phyloP scores from a whole-genome alignment of 2,113 vertebrate genomes.

The Cavia porcellus region DNA sequence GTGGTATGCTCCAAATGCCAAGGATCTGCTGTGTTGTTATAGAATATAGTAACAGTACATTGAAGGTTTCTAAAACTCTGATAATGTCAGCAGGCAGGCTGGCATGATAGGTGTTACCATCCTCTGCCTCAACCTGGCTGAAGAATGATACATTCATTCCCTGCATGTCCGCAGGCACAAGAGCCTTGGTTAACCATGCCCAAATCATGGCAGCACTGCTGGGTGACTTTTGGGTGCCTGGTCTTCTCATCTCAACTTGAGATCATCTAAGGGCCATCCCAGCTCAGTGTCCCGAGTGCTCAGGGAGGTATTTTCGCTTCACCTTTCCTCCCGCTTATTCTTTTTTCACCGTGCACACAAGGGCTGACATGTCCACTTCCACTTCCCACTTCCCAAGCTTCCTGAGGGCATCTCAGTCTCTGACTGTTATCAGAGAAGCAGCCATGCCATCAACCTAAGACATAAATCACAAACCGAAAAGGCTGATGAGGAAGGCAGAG shows the following conservation, averaged over 20 bases:
- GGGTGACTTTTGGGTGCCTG: not conserved
- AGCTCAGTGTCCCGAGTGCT: rapidly evolving
- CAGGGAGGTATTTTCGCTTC: not conserved
- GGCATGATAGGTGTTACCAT: not conserved
- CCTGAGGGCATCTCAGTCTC: not conserved
- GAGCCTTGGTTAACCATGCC: not conserved
- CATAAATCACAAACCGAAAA: conserved; percentile 9
- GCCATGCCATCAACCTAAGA: not conserved
- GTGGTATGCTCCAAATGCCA: not conserved
- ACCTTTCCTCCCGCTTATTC: not conserved
- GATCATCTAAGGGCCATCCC: not conserved
- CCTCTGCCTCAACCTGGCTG: not conserved
- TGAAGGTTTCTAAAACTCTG: not conserved
- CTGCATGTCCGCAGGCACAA: not conserved
- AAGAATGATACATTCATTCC: not conserved
- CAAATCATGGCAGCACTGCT: not conserved
- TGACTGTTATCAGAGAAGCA: not conserved
- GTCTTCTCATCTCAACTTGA: not conserved
- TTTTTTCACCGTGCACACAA: not conserved
- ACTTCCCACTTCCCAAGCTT: not conserved
- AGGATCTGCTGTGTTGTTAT: not conserved
- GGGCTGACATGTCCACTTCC: not conserved
- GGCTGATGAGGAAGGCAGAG: not conserved
- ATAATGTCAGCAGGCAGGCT: not conserved
- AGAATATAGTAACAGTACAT: not conserved